Evolutionary conservation across 2,113 vertebrate species (phyloP), one percentile per base, ranked within the genome.

Genomic region (Cichladusa arquata): DNA sequence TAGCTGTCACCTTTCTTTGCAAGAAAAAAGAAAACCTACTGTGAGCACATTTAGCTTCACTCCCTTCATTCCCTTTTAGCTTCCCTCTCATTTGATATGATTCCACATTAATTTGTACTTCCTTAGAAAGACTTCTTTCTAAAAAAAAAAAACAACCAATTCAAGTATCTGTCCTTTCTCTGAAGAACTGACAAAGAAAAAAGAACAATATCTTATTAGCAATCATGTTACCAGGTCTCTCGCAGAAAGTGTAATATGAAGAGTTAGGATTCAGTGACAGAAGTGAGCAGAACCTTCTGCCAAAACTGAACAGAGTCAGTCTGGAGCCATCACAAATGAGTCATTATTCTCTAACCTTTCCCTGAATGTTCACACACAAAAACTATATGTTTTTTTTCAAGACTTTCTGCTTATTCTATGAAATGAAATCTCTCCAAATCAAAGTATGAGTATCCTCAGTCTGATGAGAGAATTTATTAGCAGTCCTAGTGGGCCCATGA

Each of bases 181-280:
- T 86, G 58, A 93, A 86, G 87, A 86, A 16, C 26, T 86, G 79
- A 60, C 79, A 86, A 54, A 73, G 79, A 58, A 81, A 88, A 81
- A 92, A 92, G 93, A 94, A 94, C 74, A 94, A 57, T 86, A 83
- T 64, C 94, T 91, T 92, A 94, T 92, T 94, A 94, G 42, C 31
- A 73, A 78, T 58, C 72, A 50, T 22, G 20, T 65, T 93, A 86
- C 65, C 47, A 66, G 66, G 36, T 69, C 58, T 95, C 67, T 54
- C 34, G 64, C 56, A 45, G 82, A 47, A 93, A 73, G 33, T 62
- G 51, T 70, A 93, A 94, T 56, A 76, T 29, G 61, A 57, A 90
- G 58, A 89, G 57, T 33, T 19, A 88, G 56, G 24, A 83, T 74
- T 86, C 69, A 88, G 47, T 29, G 73, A 80, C 38, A 92, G 54